Conservation (phyloP, 2,888 invertebrate genomes). For the Autographa gamma region DNA sequence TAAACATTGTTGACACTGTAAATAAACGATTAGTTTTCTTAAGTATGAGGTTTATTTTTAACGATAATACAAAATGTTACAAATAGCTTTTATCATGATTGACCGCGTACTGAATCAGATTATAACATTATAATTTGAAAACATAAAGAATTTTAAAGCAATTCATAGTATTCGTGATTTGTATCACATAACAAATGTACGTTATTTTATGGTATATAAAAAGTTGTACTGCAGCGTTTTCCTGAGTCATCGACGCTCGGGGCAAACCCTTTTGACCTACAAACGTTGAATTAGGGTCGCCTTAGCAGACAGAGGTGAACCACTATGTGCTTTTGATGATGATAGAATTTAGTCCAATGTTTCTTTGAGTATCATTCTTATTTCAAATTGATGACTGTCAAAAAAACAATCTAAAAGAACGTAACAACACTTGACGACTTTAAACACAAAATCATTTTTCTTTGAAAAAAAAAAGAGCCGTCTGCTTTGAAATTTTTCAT, state of each 20-base stretch:
- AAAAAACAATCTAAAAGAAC: not conserved
- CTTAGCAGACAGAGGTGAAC: slow-evolving; percentile 31
- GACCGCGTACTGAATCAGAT: too few species aligned
- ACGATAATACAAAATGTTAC: too few species aligned
- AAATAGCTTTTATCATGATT: too few species aligned
- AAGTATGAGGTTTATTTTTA: not conserved
- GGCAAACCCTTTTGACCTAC: slow-evolving; percentile 59
- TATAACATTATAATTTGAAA: not conserved
- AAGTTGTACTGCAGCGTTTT: slow-evolving; percentile 14
- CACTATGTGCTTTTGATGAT: slow-evolving; percentile 19
- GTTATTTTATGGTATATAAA: slow-evolving; percentile 11
- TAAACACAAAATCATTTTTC: not conserved
- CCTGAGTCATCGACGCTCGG: slow-evolving; percentile 41
- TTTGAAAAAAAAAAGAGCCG: not conserved
- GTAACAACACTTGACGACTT: not conserved
- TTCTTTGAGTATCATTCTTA: not conserved
- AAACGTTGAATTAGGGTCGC: slow-evolving; percentile 45
- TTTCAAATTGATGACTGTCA: not conserved
- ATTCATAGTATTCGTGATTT: not conserved
- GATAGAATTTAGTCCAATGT: not conserved
- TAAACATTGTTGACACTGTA: not conserved
- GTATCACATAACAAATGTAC: not conserved
- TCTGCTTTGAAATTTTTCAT: not conserved
- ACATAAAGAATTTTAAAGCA: not conserved
- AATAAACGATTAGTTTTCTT: not conserved